Evolutionary conservation across 2,888 invertebrate genomes (phyloP).

Genomic region (Drosophila meridiana): DNA sequence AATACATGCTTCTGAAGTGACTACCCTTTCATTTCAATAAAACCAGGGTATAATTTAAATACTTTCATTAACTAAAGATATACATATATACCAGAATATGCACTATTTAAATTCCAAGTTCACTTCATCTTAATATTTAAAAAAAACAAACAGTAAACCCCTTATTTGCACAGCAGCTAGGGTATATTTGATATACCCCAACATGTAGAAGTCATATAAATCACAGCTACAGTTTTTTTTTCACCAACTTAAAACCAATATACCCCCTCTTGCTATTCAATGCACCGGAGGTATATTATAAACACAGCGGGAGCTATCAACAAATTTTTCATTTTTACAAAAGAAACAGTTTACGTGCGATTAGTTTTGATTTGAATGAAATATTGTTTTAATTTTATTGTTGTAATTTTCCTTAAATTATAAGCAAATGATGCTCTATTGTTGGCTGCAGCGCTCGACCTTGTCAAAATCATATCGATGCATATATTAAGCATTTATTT

Average conservation of each 20-base stretch:
- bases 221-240: neutral
- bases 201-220: neutral
- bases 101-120: too few relatives aligned
- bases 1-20: too few relatives aligned
- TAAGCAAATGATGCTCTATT: conserved; percentile 65
- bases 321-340: conserved; percentile 55
- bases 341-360: conserved; percentile 51
- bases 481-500: conserved; percentile 54
- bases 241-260: neutral
- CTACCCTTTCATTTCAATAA: too few relatives aligned
- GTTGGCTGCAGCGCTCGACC: conserved; percentile 52
- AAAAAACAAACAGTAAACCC: too few relatives aligned
- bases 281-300: neutral
- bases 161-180: too few relatives aligned
- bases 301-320: conserved; percentile 1
- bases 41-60: too few relatives aligned
- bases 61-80: too few relatives aligned
- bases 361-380: conserved; percentile 34
- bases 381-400: conserved; percentile 11
- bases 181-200: neutral
- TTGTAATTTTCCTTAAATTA: conserved; percentile 40
- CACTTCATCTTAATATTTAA: too few relatives aligned
- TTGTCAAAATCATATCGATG: conserved; percentile 49
- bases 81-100: too few relatives aligned
- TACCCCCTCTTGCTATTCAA: neutral